Conservation (phyloP, 2,888 invertebrate genomes). For the Hirtodrosophila confusa region DNA sequence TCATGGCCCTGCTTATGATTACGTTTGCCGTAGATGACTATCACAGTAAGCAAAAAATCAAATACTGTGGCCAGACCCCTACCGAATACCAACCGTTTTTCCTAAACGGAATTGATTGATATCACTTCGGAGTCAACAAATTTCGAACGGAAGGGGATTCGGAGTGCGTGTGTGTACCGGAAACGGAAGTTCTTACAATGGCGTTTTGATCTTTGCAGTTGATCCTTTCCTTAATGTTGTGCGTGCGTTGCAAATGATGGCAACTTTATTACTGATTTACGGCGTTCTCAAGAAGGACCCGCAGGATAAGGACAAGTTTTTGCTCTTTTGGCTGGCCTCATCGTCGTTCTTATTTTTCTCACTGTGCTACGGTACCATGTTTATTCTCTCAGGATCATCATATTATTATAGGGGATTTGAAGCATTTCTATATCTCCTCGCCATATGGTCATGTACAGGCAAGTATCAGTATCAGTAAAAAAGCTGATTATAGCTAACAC, state of each 20-base stretch:
- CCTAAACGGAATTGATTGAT: too few species aligned
- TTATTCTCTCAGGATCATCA: background rate
- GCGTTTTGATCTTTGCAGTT: background rate
- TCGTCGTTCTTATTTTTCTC: background rate
- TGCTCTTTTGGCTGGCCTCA: constrained; percentile 14
- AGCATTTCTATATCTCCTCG: background rate
- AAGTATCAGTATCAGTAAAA: background rate
- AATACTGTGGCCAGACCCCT: too few species aligned
- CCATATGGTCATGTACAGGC: background rate
- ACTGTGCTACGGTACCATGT: background rate
- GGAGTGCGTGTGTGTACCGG: too few species aligned
- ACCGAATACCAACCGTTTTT: too few species aligned
- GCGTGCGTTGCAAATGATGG: background rate
- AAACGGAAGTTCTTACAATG: too few species aligned
- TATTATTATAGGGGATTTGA: too few species aligned
- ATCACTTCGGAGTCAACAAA: too few species aligned
- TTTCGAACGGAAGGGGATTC: too few species aligned
- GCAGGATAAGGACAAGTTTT: constrained; percentile 8
- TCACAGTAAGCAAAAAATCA: background rate
- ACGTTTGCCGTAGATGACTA: background rate
- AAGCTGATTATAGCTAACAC: too few species aligned
- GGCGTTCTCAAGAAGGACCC: constrained; percentile 12
- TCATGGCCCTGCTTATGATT: background rate
- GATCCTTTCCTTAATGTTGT: rapidly evolving
- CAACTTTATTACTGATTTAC: constrained; percentile 9